Evolutionary conservation across 2,888 invertebrate genomes (phyloP).

Genomic region (Cancer borealis): DNA sequence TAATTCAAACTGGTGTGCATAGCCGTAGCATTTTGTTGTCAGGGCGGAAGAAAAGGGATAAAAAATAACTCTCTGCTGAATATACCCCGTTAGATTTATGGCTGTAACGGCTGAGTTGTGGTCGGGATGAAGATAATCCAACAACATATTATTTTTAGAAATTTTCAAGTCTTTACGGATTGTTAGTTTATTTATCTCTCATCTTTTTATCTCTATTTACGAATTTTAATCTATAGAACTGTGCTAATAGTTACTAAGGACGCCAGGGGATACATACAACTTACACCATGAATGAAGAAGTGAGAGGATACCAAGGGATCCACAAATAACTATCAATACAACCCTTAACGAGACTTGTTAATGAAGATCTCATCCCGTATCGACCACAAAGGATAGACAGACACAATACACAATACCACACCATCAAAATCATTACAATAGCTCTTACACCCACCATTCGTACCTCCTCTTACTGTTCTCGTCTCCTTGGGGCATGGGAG

Average conservation of each 20-base stretch:
- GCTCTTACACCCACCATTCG: neutral
- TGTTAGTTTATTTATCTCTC: neutral
- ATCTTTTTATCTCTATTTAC: neutral
- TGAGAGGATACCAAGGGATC: neutral
- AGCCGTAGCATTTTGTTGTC: constrained; percentile 22
- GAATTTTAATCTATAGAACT: neutral
- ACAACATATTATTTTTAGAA: neutral
- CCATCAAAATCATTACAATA: neutral
- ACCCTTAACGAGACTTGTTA: neutral
- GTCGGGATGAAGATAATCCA: neutral
- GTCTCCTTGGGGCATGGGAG: neutral
- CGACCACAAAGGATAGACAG: neutral
- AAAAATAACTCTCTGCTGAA: neutral
- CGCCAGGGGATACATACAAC: neutral
- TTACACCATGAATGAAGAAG: neutral
- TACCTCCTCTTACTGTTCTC: neutral
- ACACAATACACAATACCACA: neutral
- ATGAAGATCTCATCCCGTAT: neutral
- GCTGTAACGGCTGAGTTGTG: neutral
- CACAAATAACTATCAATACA: neutral
- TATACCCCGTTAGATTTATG: neutral
- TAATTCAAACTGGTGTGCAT: neutral
- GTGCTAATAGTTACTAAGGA: neutral
- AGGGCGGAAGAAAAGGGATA: neutral
- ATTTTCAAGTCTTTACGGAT: neutral